Percentiles rank a stretch among this genome's conserved stretches.
Evolutionary conservation across 1,140 invertebrate species (phyloP).

Genomic region (Heterodera schachtii): DNA sequence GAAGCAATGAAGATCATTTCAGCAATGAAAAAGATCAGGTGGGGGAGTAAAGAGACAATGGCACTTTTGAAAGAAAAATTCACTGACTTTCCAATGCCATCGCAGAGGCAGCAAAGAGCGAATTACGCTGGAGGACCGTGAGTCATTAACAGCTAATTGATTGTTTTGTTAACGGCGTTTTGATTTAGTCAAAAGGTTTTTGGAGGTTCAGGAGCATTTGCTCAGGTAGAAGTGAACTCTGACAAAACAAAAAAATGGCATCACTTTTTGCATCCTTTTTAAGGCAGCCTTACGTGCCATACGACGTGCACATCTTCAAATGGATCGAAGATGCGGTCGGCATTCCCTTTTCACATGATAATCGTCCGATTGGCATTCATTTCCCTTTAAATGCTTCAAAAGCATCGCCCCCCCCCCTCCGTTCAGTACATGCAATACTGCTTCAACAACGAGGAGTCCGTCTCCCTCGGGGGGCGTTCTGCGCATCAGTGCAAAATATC

Average conservation of each 20-base stretch:
- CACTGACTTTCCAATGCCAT: neutral
- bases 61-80: neutral
- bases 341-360: neutral
- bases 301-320: constrained; percentile 64
- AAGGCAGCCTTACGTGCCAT: constrained; percentile 63
- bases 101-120: constrained; percentile 64
- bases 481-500: neutral
- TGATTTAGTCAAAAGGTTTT: constrained; percentile 55
- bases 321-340: constrained; percentile 61
- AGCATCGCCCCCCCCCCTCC: too few species aligned
- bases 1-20: constrained; percentile 65
- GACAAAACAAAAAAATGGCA: neutral
- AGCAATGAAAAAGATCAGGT: constrained; percentile 64
- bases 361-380: too few species aligned
- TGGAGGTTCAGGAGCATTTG: constrained; percentile 65
- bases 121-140: constrained; percentile 62
- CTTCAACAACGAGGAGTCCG: constrained; percentile 6
- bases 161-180: too few species aligned
- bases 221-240: constrained; percentile 30
- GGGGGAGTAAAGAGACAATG: neutral
- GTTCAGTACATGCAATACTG: constrained; percentile 12
- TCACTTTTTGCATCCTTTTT: neutral
- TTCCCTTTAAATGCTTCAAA: too few species aligned
- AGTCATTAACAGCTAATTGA: neutral
- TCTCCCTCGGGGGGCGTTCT: constrained; percentile 4